Evolutionary conservation across 1,140 invertebrate genomes (phyloP).

Genomic region (Meteorus sp.): DNA sequence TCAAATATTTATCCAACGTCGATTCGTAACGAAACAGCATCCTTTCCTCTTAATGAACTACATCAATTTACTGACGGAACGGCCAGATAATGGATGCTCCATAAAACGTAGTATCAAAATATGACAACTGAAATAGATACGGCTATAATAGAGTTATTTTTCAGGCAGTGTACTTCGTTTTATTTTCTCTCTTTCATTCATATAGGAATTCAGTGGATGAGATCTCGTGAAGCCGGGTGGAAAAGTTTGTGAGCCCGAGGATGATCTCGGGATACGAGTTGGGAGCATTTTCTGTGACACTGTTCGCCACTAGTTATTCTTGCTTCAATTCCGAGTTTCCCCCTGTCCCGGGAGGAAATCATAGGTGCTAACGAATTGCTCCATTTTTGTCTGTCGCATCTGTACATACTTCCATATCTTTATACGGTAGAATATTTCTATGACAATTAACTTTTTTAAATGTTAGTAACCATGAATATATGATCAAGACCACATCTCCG

Average conservation of each 20-base stretch:
- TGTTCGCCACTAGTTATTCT: conserved; percentile 25
- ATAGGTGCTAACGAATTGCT: conserved; percentile 8
- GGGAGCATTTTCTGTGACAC: conserved; percentile 25
- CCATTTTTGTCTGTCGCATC: conserved; percentile 30
- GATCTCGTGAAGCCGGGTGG: neutral
- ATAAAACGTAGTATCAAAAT: neutral
- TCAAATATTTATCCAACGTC: no score
- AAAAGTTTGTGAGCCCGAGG: conserved; percentile 24
- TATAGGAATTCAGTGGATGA: conserved; percentile 4
- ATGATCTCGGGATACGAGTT: conserved; percentile 27
- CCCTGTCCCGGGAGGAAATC: conserved; percentile 13
- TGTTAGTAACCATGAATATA: no score
- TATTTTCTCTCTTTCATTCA: neutral
- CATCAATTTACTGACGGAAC: neutral
- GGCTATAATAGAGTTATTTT: conserved; percentile 18
- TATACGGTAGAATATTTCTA: conserved; percentile 1
- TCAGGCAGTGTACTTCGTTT: conserved; percentile 10
- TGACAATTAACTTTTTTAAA: no score
- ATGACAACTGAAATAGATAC: conserved; percentile 9
- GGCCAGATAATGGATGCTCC: neutral
- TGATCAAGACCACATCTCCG: no score
- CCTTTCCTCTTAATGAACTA: no score
- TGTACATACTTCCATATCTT: conserved; percentile 32
- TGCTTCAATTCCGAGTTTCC: conserved; percentile 15
- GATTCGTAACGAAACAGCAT: no score